Conservation (phyloP, 2,797 vertebrate species). For the Manis pentadactyla region DNA sequence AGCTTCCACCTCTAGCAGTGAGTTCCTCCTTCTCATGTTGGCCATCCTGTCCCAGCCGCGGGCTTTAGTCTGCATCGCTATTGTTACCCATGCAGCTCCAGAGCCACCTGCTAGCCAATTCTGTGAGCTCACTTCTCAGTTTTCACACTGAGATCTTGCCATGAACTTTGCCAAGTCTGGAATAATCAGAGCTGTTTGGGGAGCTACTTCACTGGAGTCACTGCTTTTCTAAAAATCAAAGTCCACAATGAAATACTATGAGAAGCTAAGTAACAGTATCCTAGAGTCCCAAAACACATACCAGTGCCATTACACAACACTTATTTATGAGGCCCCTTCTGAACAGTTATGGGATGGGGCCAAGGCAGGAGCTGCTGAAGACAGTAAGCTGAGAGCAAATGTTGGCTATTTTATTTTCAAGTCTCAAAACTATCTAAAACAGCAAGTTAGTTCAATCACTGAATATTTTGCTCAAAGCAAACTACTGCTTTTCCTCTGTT, state of each 20-base stretch:
- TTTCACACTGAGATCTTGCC: background rate
- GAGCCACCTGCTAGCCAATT: background rate
- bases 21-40: background rate
- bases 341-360: slow-evolving; percentile 56
- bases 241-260: slow-evolving; percentile 43
- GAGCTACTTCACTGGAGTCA: slow-evolving; percentile 52
- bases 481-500: background rate
- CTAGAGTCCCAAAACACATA: slow-evolving; percentile 50
- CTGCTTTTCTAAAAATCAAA: slow-evolving; percentile 59
- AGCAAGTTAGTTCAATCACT: background rate
- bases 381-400: slow-evolving; percentile 57
- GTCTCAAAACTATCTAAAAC: slow-evolving; percentile 15
- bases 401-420: slow-evolving; percentile 54
- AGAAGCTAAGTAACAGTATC: slow-evolving; percentile 59
- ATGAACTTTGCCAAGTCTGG: slow-evolving; percentile 19
- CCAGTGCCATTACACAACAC: slow-evolving; percentile 51
- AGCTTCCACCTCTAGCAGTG: background rate
- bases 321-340: slow-evolving; percentile 50
- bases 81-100: background rate
- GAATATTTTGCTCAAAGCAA: background rate
- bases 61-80: background rate
- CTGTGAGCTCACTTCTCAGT: background rate
- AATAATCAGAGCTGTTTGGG: background rate
- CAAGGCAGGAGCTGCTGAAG: slow-evolving; percentile 39
- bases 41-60: background rate